Base-by-base conservation (phyloP, 2,113 vertebrate species). In the Cryptotis parvus region DNA sequence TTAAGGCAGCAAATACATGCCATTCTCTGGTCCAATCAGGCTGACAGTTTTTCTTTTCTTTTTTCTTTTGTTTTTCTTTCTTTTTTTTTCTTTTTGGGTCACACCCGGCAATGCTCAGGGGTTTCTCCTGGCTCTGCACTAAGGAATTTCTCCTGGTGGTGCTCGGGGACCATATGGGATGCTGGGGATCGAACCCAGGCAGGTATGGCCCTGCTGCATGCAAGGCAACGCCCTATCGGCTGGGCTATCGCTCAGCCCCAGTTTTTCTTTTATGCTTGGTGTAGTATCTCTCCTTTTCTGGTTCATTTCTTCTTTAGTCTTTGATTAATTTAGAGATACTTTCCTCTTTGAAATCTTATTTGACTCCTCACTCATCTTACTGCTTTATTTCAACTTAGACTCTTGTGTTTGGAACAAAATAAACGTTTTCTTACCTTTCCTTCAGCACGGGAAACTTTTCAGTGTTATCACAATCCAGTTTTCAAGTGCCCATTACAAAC, bases 401-500 rank as follows among this genome's bases (percentile, higher is more conserved):
- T 27, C n/a, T 93, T 93, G 15, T 70, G 77, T 58, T 58, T 81
- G 75, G 65, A 74, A 69, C 12, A 9, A 58, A 90, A 63, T 91
- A 31, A 58, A 73, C 58, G 18, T 68, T 77, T 84, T 35, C 79
- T 78, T 31, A 72, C 3, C 20, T 89, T 91, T 58, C 29, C 6
- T 58, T 58, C 2, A 31, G 26, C 63, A 65, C 72, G 88, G 83
- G 70, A 90, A 90, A 58, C 43, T 77, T 91, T 65, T 86, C 26
- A 93, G 39, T 12, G 14, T 63, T 74, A 39, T 76, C 73, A 41
- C 37, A 35, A 52, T 43, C 72, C 55, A 37, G 24, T 43, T 87
- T 79, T 94, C 66, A 78, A 93, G 73, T 26, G 72, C 31, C 39
- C 69, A 45, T 91, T 84, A 93, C 20, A 87, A 92, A 84, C 49